Percentiles rank a stretch among this genome's conserved stretches.
phyloP scores from a whole-genome alignment of 2,888 invertebrate species.

The Drosophila formosana region DNA sequence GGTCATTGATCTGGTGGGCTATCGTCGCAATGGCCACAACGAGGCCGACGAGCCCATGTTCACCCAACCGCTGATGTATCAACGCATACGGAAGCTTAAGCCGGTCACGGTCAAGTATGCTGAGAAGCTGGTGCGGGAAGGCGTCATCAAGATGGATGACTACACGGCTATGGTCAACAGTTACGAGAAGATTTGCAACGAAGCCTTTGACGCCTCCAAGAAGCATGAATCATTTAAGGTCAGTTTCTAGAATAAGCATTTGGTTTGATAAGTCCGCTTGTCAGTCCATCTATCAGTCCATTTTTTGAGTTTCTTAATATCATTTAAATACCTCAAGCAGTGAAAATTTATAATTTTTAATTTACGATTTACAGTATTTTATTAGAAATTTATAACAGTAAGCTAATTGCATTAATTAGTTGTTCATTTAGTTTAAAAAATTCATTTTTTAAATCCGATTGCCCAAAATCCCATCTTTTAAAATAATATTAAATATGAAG shows the following conservation, averaged over 20 bases:
- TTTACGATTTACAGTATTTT: too few species aligned
- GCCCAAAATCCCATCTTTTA: too few species aligned
- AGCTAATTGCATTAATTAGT: too few species aligned
- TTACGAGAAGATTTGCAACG: constrained; percentile 86
- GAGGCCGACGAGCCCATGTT: constrained; percentile 97
- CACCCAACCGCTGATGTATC: constrained; percentile 97
- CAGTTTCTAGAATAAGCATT: background rate
- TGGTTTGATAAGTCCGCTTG: too few species aligned
- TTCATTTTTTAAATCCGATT: too few species aligned
- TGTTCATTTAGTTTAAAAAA: too few species aligned
- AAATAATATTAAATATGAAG: too few species aligned
- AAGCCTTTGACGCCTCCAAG: constrained; percentile 88
- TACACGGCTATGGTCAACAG: constrained; percentile 85
- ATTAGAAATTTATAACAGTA: too few species aligned
- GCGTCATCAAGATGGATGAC: constrained; percentile 89
- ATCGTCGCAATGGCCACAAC: constrained; percentile 95
- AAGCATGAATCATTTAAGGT: constrained; percentile 87
- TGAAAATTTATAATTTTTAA: too few species aligned
- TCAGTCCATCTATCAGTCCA: too few species aligned
- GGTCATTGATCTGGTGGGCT: constrained; percentile 92
- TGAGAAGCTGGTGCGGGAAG: constrained; percentile 89
- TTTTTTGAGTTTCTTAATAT: too few species aligned
- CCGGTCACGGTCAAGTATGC: constrained; percentile 89
- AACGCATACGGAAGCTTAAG: constrained; percentile 89
- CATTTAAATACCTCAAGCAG: too few species aligned